Percentiles rank a stretch among this genome's conserved stretches.
phyloP scores from a whole-genome alignment of 2,113 vertebrate species.

The Rostratula benghalensis region DNA sequence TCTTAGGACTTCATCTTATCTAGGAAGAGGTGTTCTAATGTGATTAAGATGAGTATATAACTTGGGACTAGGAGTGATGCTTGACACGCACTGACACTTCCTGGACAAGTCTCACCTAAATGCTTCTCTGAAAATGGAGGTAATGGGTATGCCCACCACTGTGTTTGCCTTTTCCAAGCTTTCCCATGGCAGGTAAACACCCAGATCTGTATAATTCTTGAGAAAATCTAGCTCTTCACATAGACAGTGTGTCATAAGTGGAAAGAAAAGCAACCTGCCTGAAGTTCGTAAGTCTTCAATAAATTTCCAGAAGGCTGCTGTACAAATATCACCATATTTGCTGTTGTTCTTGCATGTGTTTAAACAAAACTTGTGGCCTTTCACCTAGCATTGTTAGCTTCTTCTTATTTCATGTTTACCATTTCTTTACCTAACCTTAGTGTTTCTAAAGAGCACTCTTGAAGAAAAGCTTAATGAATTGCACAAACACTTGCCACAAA shows the following conservation, averaged over 20 bases:
- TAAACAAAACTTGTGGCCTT: not conserved
- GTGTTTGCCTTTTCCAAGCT: not conserved
- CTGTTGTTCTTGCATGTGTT: slow-evolving; percentile 48
- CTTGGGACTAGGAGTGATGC: not conserved
- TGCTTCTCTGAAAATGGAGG: not conserved
- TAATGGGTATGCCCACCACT: not conserved
- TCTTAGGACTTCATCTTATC: not conserved
- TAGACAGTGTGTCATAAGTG: not conserved
- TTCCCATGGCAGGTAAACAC: not conserved
- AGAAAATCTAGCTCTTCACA: not conserved
- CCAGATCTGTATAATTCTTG: not conserved
- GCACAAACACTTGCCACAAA: slow-evolving; percentile 72
- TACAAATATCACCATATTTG: not conserved
- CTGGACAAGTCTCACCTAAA: not conserved
- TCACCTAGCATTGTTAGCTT: slow-evolving; percentile 36
- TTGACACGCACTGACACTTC: not conserved
- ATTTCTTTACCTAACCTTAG: slow-evolving; percentile 46
- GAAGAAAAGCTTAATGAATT: slow-evolving; percentile 68
- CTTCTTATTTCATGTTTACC: slow-evolving; percentile 58
- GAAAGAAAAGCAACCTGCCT: no score
- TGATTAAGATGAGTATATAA: no score
- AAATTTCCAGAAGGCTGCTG: slow-evolving; percentile 43
- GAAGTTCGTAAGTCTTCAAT: no score
- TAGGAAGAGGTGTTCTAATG: not conserved
- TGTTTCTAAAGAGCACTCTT: slow-evolving; percentile 58